Percentiles rank a stretch among this genome's conserved stretches.
These are phyloP conservation scores for Dromas ardeola DNA, from an alignment of 2,113 vertebrate genomes.

Conservation along the genomic window DNA sequence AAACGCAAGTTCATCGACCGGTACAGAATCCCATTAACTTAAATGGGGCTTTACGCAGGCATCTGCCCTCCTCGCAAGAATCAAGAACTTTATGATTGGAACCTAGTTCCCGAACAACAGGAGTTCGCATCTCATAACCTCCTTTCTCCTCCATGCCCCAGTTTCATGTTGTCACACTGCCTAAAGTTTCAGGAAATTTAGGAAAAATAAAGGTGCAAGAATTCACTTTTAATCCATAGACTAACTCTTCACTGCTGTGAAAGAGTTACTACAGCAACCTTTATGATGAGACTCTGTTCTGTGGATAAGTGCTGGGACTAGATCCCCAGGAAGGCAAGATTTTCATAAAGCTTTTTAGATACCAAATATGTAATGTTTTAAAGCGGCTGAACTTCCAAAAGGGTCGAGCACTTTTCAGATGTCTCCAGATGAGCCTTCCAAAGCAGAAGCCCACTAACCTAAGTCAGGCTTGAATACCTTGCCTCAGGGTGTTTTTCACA, in stretches of 20 bases:
- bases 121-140: not conserved
- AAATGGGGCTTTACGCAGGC: not conserved
- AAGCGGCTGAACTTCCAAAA: not conserved
- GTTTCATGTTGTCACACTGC: not conserved
- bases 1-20: not conserved
- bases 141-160: not conserved
- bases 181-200: not conserved
- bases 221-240: not conserved
- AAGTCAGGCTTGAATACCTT: not conserved
- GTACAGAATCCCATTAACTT: not conserved
- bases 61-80: not conserved
- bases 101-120: not conserved
- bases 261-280: too few relatives aligned
- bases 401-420: not conserved
- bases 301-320: not conserved
- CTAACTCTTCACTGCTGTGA: not conserved
- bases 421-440: not conserved
- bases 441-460: not conserved
- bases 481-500: not conserved
- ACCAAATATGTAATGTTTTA: not conserved
- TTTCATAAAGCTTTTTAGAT: not conserved
- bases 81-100: not conserved
- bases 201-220: not conserved
- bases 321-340: not conserved
- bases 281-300: not conserved